phyloP scores from a whole-genome alignment of 2,797 vertebrate genomes.

The Sciaenops ocellatus region DNA sequence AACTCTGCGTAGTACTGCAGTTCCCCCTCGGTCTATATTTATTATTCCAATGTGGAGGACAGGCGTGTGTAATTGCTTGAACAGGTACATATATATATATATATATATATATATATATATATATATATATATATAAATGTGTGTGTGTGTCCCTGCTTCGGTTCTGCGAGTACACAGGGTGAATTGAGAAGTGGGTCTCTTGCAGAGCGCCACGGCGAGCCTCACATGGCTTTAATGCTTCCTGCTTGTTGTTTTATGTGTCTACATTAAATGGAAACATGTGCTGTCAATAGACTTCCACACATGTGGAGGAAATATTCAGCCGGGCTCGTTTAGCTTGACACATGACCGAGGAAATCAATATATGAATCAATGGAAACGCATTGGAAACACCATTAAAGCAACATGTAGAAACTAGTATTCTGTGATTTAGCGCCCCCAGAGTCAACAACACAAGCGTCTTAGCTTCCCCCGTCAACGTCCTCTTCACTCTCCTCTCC shows the following conservation, averaged over 20 bases:
- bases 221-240: conserved; percentile 77
- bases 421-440: too few species aligned
- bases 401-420: too few species aligned
- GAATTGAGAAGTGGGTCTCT: conserved; percentile 66
- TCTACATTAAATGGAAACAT: conserved; percentile 78
- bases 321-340: conserved; percentile 38
- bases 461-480: too few species aligned
- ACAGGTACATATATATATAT: conserved; percentile 57
- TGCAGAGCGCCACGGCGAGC: conserved; percentile 53
- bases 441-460: too few species aligned
- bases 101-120: conserved; percentile 45
- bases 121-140: conserved; percentile 42
- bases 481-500: too few species aligned
- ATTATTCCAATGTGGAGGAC: conserved; percentile 71
- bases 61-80: conserved; percentile 69
- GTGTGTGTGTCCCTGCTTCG: conserved; percentile 20
- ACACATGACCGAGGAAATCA: conserved; percentile 55
- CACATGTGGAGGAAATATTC: conserved; percentile 71
- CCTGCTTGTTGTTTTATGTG: conserved; percentile 84
- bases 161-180: conserved; percentile 59
- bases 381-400: conserved; percentile 33
- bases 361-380: conserved; percentile 70
- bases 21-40: conserved; percentile 66
- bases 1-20: conserved; percentile 38
- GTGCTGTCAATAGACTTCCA: conserved; percentile 67